Conservation (phyloP, 2,113 vertebrate species). For the Neopipo cinnamomea region DNA sequence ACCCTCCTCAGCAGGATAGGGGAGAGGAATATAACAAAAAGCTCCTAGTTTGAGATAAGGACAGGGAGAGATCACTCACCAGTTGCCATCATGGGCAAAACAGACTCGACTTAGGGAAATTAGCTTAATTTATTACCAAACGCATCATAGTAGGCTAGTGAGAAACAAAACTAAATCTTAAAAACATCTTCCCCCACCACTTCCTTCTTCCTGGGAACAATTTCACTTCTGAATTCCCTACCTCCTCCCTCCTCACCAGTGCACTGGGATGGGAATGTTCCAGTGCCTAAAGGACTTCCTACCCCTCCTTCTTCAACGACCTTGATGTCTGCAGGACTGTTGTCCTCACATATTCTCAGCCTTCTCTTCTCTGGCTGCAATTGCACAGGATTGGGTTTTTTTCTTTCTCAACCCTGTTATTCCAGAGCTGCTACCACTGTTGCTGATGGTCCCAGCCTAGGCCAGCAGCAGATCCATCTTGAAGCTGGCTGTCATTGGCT, state of each 20-base stretch:
- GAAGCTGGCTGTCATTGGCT: background rate
- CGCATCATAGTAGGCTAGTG: background rate
- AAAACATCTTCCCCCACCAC: background rate
- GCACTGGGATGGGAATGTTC: background rate
- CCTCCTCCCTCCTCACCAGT: background rate
- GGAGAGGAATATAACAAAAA: background rate
- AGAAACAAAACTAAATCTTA: background rate
- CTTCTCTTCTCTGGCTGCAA: background rate
- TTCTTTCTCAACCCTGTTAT: background rate
- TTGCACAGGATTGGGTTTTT: background rate
- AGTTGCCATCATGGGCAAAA: background rate
- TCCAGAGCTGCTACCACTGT: background rate
- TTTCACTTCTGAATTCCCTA: background rate
- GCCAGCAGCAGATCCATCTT: background rate
- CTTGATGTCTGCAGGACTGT: fast-evolving
- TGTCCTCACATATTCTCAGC: background rate
- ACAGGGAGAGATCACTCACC: background rate
- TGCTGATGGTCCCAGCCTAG: too few species aligned
- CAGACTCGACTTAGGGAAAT: fast-evolving
- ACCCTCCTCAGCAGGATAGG: background rate
- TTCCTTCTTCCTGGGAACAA: background rate
- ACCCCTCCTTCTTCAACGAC: background rate
- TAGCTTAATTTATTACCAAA: background rate
- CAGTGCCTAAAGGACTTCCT: background rate
- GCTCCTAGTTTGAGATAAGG: fast-evolving